These are phyloP conservation scores for Pelosia muscerda DNA, from an alignment of 2,888 invertebrate genomes.

Conservation along the genomic window DNA sequence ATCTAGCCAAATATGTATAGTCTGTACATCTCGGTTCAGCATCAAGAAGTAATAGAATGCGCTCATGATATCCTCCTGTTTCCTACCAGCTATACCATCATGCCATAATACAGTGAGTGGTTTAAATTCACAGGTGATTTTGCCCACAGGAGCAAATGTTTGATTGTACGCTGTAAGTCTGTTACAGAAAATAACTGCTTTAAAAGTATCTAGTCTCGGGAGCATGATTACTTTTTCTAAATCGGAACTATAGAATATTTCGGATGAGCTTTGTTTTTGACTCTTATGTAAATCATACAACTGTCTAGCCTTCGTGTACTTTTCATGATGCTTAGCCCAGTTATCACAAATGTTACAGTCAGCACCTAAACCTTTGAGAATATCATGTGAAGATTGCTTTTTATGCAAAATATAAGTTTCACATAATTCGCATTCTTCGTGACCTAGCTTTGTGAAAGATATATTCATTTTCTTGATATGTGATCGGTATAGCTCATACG, in stretches of 20 bases:
- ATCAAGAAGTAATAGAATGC: background rate
- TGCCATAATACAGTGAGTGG: background rate
- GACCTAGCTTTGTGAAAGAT: constrained; percentile 18
- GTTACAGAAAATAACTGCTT: constrained; percentile 2
- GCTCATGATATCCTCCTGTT: constrained; percentile 8
- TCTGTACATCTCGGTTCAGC: background rate
- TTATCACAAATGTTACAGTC: constrained; percentile 29
- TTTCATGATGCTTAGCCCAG: constrained; percentile 11
- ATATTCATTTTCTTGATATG: background rate
- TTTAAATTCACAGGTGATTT: background rate
- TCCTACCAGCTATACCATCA: constrained; percentile 2
- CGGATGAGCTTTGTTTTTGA: background rate
- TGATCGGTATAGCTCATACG: constrained; percentile 30
- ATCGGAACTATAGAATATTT: background rate
- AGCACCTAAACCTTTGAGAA: background rate
- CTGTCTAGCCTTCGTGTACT: constrained; percentile 6
- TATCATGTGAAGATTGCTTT: constrained; percentile 25
- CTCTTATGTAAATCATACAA: background rate
- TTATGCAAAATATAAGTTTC: constrained; percentile 33
- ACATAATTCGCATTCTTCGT: constrained; percentile 46
- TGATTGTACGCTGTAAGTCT: no score
- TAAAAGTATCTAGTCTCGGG: constrained; percentile 8
- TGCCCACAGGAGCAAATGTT: background rate
- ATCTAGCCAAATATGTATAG: constrained; percentile 15
- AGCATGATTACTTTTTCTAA: constrained; percentile 14